phyloP scores from a whole-genome alignment of 2,797 vertebrate species.

The Phalanger gymnotis region DNA sequence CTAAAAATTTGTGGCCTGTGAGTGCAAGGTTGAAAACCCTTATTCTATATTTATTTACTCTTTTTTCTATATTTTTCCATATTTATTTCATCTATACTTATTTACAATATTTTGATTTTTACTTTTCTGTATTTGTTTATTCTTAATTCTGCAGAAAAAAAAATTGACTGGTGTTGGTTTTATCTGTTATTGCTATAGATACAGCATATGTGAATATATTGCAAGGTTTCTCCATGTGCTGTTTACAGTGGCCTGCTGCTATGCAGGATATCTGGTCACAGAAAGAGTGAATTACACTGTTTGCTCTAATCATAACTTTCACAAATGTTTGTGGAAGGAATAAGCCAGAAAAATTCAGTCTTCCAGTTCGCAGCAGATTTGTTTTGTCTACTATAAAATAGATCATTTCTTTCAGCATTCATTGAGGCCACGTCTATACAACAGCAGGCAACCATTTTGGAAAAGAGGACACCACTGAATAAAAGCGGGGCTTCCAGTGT shows the following conservation, averaged over 20 bases:
- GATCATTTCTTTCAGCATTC: conserved; percentile 18
- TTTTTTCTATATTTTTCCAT: background rate
- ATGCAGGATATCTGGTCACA: background rate
- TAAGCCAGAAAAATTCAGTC: background rate
- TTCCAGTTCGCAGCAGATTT: background rate
- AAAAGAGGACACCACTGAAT: background rate
- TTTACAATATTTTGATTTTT: background rate
- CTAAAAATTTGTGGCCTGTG: background rate
- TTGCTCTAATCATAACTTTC: background rate
- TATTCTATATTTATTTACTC: background rate
- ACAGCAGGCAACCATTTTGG: background rate
- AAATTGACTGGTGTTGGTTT: background rate
- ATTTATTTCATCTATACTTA: background rate
- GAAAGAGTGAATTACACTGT: background rate
- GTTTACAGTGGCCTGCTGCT: background rate
- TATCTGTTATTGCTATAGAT: conserved; percentile 23
- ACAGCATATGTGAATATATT: background rate
- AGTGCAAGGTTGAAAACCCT: background rate
- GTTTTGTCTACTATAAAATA: conserved; percentile 5
- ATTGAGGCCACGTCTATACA: background rate
- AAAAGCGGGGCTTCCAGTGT: background rate
- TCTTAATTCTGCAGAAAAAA: background rate
- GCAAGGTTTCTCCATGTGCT: background rate
- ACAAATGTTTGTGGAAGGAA: conserved; percentile 37
- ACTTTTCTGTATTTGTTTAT: background rate